Base-by-base conservation (phyloP, 35 echinoderm and acorn worm genomes). In the Amphiura filiformis region DNA sequence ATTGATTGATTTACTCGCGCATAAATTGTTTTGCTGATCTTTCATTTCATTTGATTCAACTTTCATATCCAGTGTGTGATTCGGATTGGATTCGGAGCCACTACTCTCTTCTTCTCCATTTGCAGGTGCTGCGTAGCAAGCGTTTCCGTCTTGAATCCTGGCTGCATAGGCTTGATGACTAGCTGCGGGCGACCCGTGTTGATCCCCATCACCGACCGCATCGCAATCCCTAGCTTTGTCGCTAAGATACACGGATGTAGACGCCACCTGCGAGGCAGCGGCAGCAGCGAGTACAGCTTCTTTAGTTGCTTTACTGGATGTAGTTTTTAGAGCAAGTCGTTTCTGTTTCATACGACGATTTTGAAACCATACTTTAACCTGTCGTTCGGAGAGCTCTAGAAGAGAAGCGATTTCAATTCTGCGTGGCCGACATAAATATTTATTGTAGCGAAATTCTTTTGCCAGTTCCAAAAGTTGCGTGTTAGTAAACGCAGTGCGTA, bases 381-480 rank as follows among this genome's bases (percentile, higher is more conserved):
- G 90, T n/a, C 96, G 86, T 80, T 99, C 96, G 18, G 92, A 89
- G 1, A 99, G 84, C 35, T 99, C 96, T 13, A 99, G 87, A 33
- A 89, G 76, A 0, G 89, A 87, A 18, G 96, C 96, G 65, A 99
- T 99, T 85, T 99, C 93, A 83, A 99, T 99, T 39, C 96, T 76
- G 34, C 96, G 90, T 26, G 96, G 96, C 30, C 96, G 78, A 77
- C 93, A 94, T 38, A 99, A 80, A 85, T 99, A 99, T 37, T 81
- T 85, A 76, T 95, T 99, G 87, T 89, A 82, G 35, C 88, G 93
- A 79, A 99, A 99, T 78, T 99, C 96, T 31, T 87, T 87, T 84
- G 94, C 96, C 15, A 99, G 90, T 36, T 99, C 96, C 1, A 99
- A 84, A 3, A 99, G 81, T 64, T 99, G 96, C 0, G 96, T 99